Evolutionary conservation across 2,797 vertebrate species (phyloP).

Genomic region (Atherinosoma microstoma): DNA sequence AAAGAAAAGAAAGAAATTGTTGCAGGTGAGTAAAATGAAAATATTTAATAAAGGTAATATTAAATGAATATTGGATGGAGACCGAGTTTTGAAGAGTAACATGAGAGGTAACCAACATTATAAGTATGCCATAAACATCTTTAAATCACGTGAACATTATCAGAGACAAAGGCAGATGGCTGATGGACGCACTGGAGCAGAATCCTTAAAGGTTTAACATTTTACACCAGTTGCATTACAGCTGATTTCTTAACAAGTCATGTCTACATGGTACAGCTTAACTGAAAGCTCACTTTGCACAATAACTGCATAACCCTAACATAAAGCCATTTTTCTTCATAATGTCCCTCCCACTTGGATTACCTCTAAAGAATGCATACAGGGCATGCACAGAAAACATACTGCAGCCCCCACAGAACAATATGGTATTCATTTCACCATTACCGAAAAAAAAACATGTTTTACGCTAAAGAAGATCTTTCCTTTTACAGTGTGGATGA

Average conservation of each 20-base stretch:
- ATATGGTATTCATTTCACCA: conserved; percentile 20
- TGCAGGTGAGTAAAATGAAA: not conserved
- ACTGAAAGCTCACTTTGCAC: not conserved
- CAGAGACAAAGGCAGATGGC: not conserved
- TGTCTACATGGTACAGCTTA: not conserved
- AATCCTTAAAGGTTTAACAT: not conserved
- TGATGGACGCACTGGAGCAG: conserved; percentile 4
- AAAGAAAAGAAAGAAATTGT: not conserved
- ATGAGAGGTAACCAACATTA: conserved; percentile 1
- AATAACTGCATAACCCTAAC: not conserved
- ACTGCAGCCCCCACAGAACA: conserved; percentile 41
- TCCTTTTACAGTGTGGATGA: not conserved
- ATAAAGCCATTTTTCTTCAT: conserved; percentile 1
- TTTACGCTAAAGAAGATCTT: conserved; percentile 30
- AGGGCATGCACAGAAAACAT: conserved; percentile 13
- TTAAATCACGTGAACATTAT: conserved; percentile 9
- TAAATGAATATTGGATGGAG: conserved; percentile 7
- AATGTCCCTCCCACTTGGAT: no score
- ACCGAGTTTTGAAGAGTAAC: not conserved
- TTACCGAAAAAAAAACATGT: conserved; percentile 28
- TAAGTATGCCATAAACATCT: conserved; percentile 1
- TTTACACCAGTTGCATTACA: not conserved
- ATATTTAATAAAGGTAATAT: not conserved
- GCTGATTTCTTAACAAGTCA: not conserved
- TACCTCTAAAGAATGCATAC: conserved; percentile 3